Evolutionary conservation across 1,140 invertebrate species (phyloP), one percentile per base, ranked within the genome.

Genomic region (Lamellibrachia luymesi): DNA sequence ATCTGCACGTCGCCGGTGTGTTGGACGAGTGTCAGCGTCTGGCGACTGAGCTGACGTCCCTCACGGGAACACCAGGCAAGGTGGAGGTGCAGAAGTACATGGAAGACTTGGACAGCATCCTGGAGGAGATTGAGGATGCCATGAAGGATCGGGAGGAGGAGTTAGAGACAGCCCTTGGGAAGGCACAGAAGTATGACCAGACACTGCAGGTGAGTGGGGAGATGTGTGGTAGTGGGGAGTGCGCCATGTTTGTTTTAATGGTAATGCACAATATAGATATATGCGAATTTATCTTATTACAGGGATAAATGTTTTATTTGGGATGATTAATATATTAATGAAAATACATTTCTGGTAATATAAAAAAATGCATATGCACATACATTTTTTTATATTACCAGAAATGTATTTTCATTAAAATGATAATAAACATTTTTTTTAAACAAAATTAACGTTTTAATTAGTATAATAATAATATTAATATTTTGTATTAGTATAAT

Each of bases 41-140:
- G 92, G 99, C 99, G n/a, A 98, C 98, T 64, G 98, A 98, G 94
- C 97, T 99, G 93, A 98, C 99, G 98, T 98, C 97, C 93, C 97
- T 99, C 51, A 98, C 98, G 95, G 99, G 99, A 4, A 98, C 99
- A 95, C 98, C 98, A 2, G 99, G 99, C 95, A 99, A 99, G 96
- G 98, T 99, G 0, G 99, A 99, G 96, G 98, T 99, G 0, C 7
- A 91, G 13, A 92, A 64, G 50, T 38, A 51, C 27, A 38, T 89
- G 56, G 98, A 99, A 92, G 96, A 96, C 92, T 94, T 96, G 2
- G 95, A 94, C 90, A 94, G 94, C 49, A 90, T 95, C 51, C 94
- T 95, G 50, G 96, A 96, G 90, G 96, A 96, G 92, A 95, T 96
- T 22, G 95, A 95, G 89, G 96, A 96, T 94, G 94, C 94, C 50